Percentiles rank a stretch among this genome's conserved stretches.
phyloP scores from a whole-genome alignment of 2,113 vertebrate genomes.

The Hyperopisus bebe region DNA sequence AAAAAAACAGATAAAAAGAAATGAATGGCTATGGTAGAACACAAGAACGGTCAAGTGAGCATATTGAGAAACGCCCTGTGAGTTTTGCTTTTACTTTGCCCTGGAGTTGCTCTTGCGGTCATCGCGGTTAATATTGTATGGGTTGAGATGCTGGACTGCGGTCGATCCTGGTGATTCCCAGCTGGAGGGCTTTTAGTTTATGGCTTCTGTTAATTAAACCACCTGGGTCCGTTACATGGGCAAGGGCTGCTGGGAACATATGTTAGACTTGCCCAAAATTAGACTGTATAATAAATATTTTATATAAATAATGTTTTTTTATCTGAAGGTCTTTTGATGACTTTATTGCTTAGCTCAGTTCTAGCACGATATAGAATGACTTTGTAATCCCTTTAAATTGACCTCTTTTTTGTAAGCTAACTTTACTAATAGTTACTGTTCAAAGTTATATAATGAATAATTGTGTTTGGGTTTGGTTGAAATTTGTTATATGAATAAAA shows the following conservation, averaged over 20 bases:
- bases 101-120: not conserved
- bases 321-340: not conserved
- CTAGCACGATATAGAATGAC: not conserved
- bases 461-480: not conserved
- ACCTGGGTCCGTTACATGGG: not conserved
- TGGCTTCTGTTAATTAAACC: not conserved
- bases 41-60: not conserved
- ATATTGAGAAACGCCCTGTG: not conserved
- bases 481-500: not conserved
- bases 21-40: not conserved
- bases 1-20: no score
- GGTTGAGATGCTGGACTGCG: not conserved
- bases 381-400: not conserved
- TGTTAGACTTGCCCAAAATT: not conserved
- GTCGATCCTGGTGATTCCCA: not conserved
- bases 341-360: not conserved
- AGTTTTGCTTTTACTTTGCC: not conserved
- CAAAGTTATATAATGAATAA: not conserved
- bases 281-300: not conserved
- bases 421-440: not conserved
- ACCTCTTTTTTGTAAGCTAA: not conserved
- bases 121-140: not conserved
- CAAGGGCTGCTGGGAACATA: not conserved
- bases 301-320: not conserved
- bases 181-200: not conserved